Conservation (phyloP, 2,113 vertebrate genomes). For the Mormyrus lacerda region DNA sequence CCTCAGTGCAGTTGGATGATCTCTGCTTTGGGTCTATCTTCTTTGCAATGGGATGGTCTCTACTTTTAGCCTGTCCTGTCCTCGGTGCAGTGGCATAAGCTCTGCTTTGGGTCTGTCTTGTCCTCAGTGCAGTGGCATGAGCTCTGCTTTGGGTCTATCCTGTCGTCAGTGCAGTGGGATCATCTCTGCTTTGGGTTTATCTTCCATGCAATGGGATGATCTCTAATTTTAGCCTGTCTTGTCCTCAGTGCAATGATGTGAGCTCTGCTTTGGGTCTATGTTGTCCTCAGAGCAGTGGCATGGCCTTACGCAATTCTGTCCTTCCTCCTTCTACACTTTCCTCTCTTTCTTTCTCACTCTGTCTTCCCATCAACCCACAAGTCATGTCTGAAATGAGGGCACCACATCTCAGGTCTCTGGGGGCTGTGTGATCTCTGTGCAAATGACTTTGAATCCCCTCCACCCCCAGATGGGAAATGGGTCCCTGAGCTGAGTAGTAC, state of each 20-base stretch:
- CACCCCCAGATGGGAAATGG: background rate
- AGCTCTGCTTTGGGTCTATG: background rate
- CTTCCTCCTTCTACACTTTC: background rate
- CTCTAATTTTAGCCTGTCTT: too few relatives aligned
- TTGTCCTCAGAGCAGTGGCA: background rate
- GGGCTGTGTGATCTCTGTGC: background rate
- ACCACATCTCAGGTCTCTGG: background rate
- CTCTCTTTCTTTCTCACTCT: background rate
- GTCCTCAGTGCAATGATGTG: background rate
- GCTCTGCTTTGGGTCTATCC: background rate
- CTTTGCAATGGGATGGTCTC: too few relatives aligned
- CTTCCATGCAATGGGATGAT: background rate
- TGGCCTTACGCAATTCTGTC: background rate
- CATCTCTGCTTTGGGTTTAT: background rate
- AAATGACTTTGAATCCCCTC: background rate
- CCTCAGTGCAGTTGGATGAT: too few relatives aligned
- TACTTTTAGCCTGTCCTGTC: background rate
- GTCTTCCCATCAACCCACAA: background rate
- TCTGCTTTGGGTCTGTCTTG: background rate
- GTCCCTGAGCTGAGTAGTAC: background rate
- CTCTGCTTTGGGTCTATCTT: too few relatives aligned
- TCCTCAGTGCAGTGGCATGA: background rate
- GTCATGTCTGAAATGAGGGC: background rate
- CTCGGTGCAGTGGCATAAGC: background rate
- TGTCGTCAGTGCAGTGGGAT: background rate